phyloP scores from a whole-genome alignment of 2,888 invertebrate species.

The Tetanocera ferruginea region DNA sequence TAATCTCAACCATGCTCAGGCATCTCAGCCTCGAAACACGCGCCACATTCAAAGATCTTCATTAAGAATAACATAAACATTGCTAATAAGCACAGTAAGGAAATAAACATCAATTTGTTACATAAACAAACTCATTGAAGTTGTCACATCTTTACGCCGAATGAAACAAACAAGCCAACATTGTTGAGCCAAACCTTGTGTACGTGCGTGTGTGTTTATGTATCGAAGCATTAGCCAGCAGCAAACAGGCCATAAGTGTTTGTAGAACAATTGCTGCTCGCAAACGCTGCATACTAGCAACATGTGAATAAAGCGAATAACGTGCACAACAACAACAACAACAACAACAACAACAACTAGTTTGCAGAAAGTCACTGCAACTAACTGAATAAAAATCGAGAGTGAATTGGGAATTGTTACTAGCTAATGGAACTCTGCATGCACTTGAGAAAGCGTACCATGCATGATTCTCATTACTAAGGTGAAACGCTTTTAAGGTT shows the following conservation, averaged over 20 bases:
- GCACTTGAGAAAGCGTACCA: constrained; percentile 18
- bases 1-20: no score
- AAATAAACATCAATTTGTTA: constrained; percentile 39
- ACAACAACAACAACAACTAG: neutral
- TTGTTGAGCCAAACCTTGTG: neutral
- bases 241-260: neutral
- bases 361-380: neutral
- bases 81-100: constrained; percentile 8
- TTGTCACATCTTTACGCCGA: constrained; percentile 32
- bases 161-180: constrained; percentile 14
- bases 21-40: neutral
- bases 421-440: neutral
- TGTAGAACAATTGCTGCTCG: neutral
- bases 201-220: no score
- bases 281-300: neutral
- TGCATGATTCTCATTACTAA: constrained; percentile 2
- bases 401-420: neutral
- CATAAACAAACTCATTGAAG: constrained; percentile 35
- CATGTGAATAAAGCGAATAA: neutral
- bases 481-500: constrained; percentile 23
- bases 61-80: constrained; percentile 24
- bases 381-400: neutral
- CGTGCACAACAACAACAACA: neutral
- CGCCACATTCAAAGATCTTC: neutral
- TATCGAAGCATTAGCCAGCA: neutral